A percentile compares a stretch with the other conserved stretches of the same genome.
These are phyloP conservation scores for Galeopsomyia nigrocyanea DNA, from an alignment of 2,888 invertebrate genomes.

Conservation along the genomic window DNA sequence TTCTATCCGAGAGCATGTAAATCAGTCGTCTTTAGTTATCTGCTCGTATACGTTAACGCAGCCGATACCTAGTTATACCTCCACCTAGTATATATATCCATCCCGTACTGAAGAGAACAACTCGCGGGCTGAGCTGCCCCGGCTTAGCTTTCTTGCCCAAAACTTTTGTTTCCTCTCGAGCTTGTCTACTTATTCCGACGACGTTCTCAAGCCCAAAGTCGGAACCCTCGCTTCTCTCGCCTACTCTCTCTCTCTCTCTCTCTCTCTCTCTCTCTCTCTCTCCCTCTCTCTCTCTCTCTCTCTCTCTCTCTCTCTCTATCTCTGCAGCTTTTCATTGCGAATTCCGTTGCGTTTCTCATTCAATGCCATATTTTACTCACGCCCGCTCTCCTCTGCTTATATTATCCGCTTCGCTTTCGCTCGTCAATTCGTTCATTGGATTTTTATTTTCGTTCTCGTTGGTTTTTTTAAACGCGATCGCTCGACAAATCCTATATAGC, in stretches of 20 bases:
- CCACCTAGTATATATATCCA: neutral
- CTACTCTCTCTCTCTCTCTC: slow-evolving; percentile 4
- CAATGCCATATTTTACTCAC: neutral
- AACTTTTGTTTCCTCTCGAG: slow-evolving; percentile 32
- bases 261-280: neutral
- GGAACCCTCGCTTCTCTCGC: neutral
- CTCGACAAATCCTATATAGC: too few species aligned
- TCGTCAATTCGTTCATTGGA: neutral
- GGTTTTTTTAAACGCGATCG: too few species aligned
- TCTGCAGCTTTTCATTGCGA: slow-evolving; percentile 1
- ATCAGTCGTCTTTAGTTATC: slow-evolving; percentile 2
- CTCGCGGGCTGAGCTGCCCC: neutral
- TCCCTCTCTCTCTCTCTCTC: neutral
- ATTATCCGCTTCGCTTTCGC: too few species aligned
- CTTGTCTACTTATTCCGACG: slow-evolving; percentile 21
- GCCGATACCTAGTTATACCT: too few species aligned
- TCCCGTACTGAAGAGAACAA: neutral
- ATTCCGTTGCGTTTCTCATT: slow-evolving; percentile 21
- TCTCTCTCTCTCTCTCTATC: too few species aligned
- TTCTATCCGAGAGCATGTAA: neutral
- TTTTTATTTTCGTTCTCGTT: neutral
- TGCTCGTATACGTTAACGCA: too few species aligned
- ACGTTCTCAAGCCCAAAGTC: neutral
- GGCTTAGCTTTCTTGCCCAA: too few species aligned
- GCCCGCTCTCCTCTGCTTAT: too few species aligned